Evolutionary conservation across 1,140 invertebrate genomes (phyloP), one percentile per base, ranked within the genome.

Genomic region (Atta texana): DNA sequence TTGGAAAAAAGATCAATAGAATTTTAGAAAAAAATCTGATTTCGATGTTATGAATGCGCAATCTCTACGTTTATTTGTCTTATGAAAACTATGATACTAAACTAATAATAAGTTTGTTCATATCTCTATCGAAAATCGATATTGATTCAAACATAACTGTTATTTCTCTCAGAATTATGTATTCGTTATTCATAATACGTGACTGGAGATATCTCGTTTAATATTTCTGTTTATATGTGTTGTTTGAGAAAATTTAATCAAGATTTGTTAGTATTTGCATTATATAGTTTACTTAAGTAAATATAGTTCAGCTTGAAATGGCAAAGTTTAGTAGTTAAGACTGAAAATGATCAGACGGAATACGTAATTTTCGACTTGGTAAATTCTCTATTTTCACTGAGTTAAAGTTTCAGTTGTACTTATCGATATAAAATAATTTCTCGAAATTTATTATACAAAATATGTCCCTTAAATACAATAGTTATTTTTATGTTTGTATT

Each of bases 291-390:
- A 74, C 3, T 39, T 59, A 59, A 7, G 10, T 68, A 69, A 61
- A 14, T 75, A 14, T 24, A 61, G 21, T 59, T 44, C 14, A 21
- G 7, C n/a, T 18, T 75, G 55, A 75, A 75, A 61, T 61, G 55
- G n/a, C n/a, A 75, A 18, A 59, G 21, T 59, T 59, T 55, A 75
- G 72, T 74, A 74, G 28, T 34, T n/a, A 75, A 75, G 31, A 24
- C 31, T 44, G 72, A 75, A 59, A 75, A 57, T 10, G 72, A 75
- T 75, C 72, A 75, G n/a, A 75, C 72, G 55, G 72, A 75, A 75
- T 75, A 75, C 4, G 21, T 59, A 75, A 75, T 75, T 75, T 59
- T 75, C 55, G n/a, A 75, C 53, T 75, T 24, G 5, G 31, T 59
- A 59, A 39, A 44, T 59, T 75, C 12, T 5, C 10, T 21, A 39